Evolutionary conservation across 2,888 invertebrate genomes (phyloP).

Genomic region (Chymomyza amoena): DNA sequence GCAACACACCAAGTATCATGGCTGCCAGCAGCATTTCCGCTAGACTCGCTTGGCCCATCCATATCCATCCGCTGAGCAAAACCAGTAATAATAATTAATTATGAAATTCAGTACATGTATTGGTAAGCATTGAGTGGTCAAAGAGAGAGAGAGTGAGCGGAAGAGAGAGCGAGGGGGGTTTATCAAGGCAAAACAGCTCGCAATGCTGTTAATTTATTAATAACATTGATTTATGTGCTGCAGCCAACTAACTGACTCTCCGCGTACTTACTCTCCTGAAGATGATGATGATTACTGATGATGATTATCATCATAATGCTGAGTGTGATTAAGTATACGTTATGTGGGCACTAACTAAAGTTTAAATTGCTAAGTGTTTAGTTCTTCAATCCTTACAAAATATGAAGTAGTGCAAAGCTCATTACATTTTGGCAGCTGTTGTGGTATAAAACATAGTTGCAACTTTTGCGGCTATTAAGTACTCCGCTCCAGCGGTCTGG

Average conservation of each 20-base stretch:
- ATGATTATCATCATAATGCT: not conserved
- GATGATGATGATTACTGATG: not conserved
- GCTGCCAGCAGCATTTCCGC: slow-evolving; percentile 7
- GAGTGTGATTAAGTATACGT: not conserved
- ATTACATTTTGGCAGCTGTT: not conserved
- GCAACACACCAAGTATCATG: slow-evolving; percentile 25
- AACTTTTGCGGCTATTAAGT: not conserved
- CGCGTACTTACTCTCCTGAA: not conserved
- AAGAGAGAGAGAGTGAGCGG: not conserved
- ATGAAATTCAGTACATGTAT: slow-evolving; percentile 61
- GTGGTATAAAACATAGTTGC: not conserved
- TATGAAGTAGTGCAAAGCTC: not conserved
- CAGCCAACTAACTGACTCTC: not conserved
- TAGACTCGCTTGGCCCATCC: not conserved
- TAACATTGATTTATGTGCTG: slow-evolving; percentile 75
- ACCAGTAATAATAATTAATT: slow-evolving; percentile 72
- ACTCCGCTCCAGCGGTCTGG: not conserved
- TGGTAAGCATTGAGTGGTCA: not conserved
- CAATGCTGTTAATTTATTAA: slow-evolving; percentile 73
- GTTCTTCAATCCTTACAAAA: not conserved
- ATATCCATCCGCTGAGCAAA: not conserved
- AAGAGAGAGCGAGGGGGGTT: not conserved
- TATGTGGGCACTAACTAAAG: not conserved
- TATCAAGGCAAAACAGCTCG: slow-evolving; percentile 19
- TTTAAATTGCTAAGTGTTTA: not conserved